Evolutionary conservation across 2,888 invertebrate species (phyloP), one percentile per base, ranked within the genome.

Genomic region (Acheta domesticus): DNA sequence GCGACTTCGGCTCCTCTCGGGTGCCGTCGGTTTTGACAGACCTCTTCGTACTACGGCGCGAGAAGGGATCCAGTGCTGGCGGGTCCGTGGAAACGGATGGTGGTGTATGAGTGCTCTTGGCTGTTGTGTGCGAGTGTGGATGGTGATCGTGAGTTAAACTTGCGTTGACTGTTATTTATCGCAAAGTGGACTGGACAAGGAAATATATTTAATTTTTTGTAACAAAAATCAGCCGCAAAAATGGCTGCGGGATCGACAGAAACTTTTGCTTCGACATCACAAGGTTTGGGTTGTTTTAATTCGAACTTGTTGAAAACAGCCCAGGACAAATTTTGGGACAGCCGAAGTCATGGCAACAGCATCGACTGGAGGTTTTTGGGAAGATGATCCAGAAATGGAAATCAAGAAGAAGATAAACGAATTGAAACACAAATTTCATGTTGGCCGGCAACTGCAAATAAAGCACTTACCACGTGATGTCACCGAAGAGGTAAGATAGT

Each of bases 401-500:
- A 82, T 85, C 11, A 85, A 86, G 82, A 85, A 86, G 81, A 84
- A 85, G 78, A 84, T 86, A 36, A 84, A 85, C 79, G 85, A 85
- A 78, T 83, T 86, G 74, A 86, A 85, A 81, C 82, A 85, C 74
- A 85, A 86, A 82, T 87, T 87, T 82, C 87, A 87, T 83, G 84
- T 84, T 80, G 86, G 87, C 76, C 84, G 87, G 21, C 86, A 86
- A 80, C 84, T 87, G 36, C 85, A 85, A 82, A 85, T 87, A 77
- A 86, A 87, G 81, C 86, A 87, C 83, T 83, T 87, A 79, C 87
- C 87, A 12, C 83, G 87, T 62, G 87, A 87, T 83, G 86, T 86
- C 77, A 85, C 86, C 12, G 86, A 87, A 84, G 86, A 87, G 85
- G 87, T 86, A 83, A 84, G 84, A 83, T 4, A 36, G 73, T 73